Conservation (phyloP, 35 echinoderm and acorn worm species). For the Anneissia japonica region DNA sequence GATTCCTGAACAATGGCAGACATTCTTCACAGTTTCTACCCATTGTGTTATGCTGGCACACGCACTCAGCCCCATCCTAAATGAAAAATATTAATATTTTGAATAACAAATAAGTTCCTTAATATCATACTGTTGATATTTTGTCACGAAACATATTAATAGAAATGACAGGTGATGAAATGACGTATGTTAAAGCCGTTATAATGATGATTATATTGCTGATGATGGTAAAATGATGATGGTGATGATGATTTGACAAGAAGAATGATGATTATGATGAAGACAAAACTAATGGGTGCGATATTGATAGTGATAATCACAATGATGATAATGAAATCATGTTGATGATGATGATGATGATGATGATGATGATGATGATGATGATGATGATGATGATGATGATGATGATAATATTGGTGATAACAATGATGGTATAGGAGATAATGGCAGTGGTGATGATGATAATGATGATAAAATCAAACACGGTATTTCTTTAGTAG, state of each 20-base stretch:
- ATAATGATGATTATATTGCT: neutral
- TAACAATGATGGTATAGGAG: too few relatives aligned
- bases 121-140: too few relatives aligned
- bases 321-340: slow-evolving; percentile 33
- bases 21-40: slow-evolving; percentile 65
- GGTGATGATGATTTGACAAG: neutral
- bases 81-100: too few relatives aligned
- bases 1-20: slow-evolving; percentile 77
- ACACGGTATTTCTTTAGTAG: too few relatives aligned
- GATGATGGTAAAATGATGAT: neutral
- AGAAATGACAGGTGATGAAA: too few relatives aligned
- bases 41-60: slow-evolving; percentile 89
- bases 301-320: slow-evolving; percentile 9
- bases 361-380: slow-evolving; percentile 42
- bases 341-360: slow-evolving; percentile 21
- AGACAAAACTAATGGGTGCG: neutral
- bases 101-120: too few relatives aligned
- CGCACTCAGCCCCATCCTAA: slow-evolving; percentile 73
- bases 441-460: too few relatives aligned
- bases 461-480: neutral
- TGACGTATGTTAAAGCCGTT: neutral
- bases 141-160: too few relatives aligned
- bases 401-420: neutral
- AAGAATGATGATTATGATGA: neutral
- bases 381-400: neutral